Percentiles rank a stretch among this genome's conserved stretches.
Conservation (phyloP, 2,888 invertebrate genomes). For the Tipula confusa region DNA sequence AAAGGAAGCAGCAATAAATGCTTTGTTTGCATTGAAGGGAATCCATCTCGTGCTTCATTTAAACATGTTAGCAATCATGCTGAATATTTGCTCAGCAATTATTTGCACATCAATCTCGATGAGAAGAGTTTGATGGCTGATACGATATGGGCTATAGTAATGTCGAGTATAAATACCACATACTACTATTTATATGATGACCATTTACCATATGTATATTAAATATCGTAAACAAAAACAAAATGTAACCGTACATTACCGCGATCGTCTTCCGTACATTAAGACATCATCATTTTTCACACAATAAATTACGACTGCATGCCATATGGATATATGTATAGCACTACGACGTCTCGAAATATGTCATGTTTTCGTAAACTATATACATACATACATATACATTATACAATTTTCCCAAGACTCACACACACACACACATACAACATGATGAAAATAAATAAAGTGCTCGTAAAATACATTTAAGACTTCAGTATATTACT, state of each 20-base stretch:
- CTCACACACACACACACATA: not conserved
- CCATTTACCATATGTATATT: too few species aligned
- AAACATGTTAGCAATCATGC: too few species aligned
- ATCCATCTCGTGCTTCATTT: too few species aligned
- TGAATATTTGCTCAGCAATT: too few species aligned
- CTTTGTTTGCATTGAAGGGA: too few species aligned
- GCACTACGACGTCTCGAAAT: not conserved
- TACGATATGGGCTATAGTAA: too few species aligned
- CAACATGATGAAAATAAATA: not conserved
- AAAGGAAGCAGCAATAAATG: too few species aligned
- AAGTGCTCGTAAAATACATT: not conserved
- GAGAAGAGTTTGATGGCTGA: too few species aligned
- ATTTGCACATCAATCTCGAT: too few species aligned
- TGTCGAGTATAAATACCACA: too few species aligned
- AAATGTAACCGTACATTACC: not conserved
- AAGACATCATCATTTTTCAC: slow-evolving; percentile 12
- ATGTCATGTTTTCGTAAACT: slow-evolving; percentile 6
- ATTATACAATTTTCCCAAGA: not conserved
- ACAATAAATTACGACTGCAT: not conserved
- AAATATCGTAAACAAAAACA: too few species aligned
- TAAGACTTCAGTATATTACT: not conserved
- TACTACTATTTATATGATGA: too few species aligned
- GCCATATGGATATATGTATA: not conserved
- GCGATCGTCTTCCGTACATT: not conserved
- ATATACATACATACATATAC: not conserved